Conservation (phyloP, 1,140 invertebrate species). For the Lineus longissimus region DNA sequence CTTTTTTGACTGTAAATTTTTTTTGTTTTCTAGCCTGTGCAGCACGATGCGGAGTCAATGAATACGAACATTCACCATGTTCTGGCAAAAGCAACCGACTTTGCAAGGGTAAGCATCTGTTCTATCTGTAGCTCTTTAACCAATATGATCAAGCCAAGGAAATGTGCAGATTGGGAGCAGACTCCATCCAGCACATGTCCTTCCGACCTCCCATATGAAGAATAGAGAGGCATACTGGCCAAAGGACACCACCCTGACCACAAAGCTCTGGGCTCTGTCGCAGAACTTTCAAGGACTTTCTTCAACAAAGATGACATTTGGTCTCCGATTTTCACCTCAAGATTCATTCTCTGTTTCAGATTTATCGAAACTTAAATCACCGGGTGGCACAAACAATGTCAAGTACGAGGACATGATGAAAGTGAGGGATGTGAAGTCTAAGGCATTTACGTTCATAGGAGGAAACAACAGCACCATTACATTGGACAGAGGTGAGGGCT, state of each 20-base stretch:
- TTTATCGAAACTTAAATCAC: neutral
- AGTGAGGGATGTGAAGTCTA: neutral
- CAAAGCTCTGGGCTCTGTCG: too few species aligned
- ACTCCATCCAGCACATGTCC: too few species aligned
- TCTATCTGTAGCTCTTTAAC: neutral
- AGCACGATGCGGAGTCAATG: neutral
- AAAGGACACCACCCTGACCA: too few species aligned
- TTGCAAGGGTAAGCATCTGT: neutral
- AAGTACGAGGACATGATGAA: neutral
- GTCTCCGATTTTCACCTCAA: neutral
- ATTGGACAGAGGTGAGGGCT: neutral
- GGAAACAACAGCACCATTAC: neutral
- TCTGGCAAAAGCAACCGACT: neutral
- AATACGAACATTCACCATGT: neutral
- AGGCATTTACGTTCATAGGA: neutral
- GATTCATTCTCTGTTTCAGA: neutral
- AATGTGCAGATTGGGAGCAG: too few species aligned
- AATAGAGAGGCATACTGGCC: too few species aligned
- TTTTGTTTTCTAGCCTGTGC: neutral
- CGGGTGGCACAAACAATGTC: neutral
- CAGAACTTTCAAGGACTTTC: too few species aligned
- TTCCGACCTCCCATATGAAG: too few species aligned
- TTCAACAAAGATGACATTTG: neutral
- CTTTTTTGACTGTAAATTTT: neutral
- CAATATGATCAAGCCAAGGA: too few species aligned